phyloP scores from a whole-genome alignment of 2,888 invertebrate species.

The Acronicta alni region DNA sequence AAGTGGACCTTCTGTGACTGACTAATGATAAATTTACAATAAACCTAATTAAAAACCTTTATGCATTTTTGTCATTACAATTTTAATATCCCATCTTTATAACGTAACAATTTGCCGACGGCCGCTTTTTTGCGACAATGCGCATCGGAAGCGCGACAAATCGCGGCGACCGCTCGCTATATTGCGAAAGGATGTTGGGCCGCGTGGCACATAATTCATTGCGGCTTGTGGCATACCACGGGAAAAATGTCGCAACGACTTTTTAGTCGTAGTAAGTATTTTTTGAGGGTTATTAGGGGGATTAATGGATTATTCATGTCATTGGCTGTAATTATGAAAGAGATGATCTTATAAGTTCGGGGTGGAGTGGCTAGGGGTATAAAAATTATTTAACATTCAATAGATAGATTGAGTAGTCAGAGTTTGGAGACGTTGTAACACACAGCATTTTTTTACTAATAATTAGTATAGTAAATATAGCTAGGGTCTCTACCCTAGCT shows the following conservation, averaged over 20 bases:
- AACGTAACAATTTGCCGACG: conserved; percentile 62
- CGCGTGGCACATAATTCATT: conserved; percentile 75
- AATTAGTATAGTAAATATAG: too few species aligned
- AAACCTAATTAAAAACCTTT: conserved; percentile 2
- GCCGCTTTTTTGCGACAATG: conserved; percentile 59
- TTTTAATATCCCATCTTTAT: conserved; percentile 26
- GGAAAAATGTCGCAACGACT: conserved; percentile 51
- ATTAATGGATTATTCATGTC: conserved; percentile 62
- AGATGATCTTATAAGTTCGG: conserved; percentile 32
- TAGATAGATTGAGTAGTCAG: too few species aligned
- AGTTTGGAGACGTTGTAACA: too few species aligned
- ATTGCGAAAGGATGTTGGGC: conserved; percentile 82
- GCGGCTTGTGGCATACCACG: conserved; percentile 57
- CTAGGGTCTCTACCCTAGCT: too few species aligned
- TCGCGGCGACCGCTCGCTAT: conserved; percentile 75
- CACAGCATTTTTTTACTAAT: too few species aligned
- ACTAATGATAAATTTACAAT: neutral
- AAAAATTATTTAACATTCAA: neutral
- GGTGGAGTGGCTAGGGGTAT: conserved; percentile 1
- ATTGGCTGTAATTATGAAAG: conserved; percentile 48
- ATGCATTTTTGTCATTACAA: conserved; percentile 20
- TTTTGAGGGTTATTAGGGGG: conserved; percentile 51
- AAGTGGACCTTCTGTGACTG: too few species aligned
- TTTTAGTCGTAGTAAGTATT: conserved; percentile 32
- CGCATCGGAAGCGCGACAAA: conserved; percentile 78